These are phyloP conservation scores for Tauraco erythrolophus DNA, from an alignment of 2,113 vertebrate species.

Conservation along the genomic window DNA sequence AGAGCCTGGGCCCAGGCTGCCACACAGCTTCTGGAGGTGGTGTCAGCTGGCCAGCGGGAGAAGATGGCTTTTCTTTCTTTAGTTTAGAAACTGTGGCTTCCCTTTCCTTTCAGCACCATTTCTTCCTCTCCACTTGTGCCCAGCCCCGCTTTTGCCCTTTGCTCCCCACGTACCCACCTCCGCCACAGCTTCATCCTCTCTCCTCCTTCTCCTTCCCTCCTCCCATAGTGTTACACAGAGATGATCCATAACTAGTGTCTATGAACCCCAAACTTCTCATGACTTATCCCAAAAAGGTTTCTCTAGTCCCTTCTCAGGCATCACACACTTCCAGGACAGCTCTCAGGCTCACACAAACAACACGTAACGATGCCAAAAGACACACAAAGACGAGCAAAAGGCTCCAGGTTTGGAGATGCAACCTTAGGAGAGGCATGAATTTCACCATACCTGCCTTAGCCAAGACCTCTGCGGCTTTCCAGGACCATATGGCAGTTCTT, in stretches of 20 bases:
- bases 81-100: not conserved
- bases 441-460: not conserved
- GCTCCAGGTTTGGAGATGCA: not conserved
- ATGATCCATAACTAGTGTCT: not conserved
- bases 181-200: not conserved
- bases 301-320: not conserved
- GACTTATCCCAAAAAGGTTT: not conserved
- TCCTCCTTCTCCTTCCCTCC: not conserved
- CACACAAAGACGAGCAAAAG: not conserved
- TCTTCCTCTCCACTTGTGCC: not conserved
- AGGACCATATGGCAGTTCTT: not conserved
- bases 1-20: not conserved
- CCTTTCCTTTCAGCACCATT: not conserved
- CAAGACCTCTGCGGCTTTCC: not conserved
- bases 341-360: not conserved
- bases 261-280: not conserved
- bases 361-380: accelerated
- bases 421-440: not conserved
- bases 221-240: accelerated
- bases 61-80: not conserved
- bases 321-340: not conserved
- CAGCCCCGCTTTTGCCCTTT: not conserved
- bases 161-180: not conserved
- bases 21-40: not conserved
- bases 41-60: not conserved